Conservation (phyloP, 2,888 invertebrate species). For the Lottia gigantea region DNA sequence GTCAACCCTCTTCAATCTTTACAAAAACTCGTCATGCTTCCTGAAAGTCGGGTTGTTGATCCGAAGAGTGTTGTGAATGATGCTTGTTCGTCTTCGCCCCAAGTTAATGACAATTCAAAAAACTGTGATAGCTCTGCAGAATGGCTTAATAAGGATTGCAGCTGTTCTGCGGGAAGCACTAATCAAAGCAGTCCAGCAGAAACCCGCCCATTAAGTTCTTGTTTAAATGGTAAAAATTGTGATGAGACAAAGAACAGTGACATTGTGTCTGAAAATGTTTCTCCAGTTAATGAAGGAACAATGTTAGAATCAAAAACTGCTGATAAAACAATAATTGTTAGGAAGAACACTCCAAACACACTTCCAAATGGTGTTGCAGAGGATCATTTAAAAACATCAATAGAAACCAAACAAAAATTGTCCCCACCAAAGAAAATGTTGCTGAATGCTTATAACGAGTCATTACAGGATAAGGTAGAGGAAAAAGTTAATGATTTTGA, state of each 20-base stretch:
- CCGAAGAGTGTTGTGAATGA: conserved; percentile 66
- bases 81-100: conserved; percentile 46
- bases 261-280: neutral
- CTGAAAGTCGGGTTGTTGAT: conserved; percentile 59
- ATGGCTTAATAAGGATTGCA: conserved; percentile 32
- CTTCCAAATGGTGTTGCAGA: conserved; percentile 5
- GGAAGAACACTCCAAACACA: conserved; percentile 1
- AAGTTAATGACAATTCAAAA: conserved; percentile 49
- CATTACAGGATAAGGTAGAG: neutral
- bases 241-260: conserved; percentile 9
- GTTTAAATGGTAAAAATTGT: conserved; percentile 21
- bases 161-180: conserved; percentile 37
- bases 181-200: conserved; percentile 16
- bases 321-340: conserved; percentile 8
- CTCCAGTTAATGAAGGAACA: neutral
- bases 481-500: neutral
- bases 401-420: neutral
- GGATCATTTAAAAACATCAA: neutral
- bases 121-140: conserved; percentile 49
- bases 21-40: conserved; percentile 59
- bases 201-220: conserved; percentile 19
- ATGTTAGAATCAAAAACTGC: conserved; percentile 6
- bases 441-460: neutral
- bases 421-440: conserved; percentile 3
- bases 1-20: conserved; percentile 60